These are phyloP conservation scores for Pygoscelis antarcticus DNA, from an alignment of 2,113 vertebrate species.

Conservation along the genomic window DNA sequence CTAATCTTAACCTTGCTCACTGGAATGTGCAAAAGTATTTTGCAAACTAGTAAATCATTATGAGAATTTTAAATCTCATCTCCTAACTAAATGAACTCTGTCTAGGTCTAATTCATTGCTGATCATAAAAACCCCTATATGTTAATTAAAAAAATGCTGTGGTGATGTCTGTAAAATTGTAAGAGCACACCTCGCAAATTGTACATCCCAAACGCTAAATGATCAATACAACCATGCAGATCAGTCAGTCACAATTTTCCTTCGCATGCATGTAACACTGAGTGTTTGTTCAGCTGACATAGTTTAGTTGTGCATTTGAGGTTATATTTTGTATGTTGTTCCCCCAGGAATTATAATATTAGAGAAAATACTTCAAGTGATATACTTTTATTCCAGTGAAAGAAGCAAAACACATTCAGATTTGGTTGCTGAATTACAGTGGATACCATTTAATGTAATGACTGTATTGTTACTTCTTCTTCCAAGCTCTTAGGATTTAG, in stretches of 20 bases:
- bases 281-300: neutral
- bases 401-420: neutral
- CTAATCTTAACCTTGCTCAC: accelerated
- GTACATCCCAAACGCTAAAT: accelerated
- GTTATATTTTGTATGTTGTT: neutral
- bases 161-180: neutral
- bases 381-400: neutral
- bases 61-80: neutral
- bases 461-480: neutral
- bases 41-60: neutral
- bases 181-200: neutral
- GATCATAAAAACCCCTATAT: accelerated
- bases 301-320: neutral
- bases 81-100: neutral
- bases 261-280: neutral
- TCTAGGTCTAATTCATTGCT: neutral
- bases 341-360: neutral
- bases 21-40: neutral
- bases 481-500: neutral
- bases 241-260: neutral
- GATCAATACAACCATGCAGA: no score
- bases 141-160: neutral
- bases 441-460: neutral
- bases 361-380: neutral
- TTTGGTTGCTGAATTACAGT: neutral